phyloP scores from a whole-genome alignment of 1,140 invertebrate genomes.

The Solenopsis fugax region DNA sequence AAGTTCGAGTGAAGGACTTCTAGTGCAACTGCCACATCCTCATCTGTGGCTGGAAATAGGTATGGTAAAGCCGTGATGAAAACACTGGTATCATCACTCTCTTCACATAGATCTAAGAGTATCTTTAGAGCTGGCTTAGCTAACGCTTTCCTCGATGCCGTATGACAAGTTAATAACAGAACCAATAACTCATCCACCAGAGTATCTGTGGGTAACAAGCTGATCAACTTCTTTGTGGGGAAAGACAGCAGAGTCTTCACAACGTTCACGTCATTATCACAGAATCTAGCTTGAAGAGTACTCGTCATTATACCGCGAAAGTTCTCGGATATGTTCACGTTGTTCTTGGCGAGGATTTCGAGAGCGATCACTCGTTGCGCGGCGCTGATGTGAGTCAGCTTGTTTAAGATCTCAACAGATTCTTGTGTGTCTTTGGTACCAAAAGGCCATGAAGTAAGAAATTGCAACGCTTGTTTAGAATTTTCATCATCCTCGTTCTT shows the following conservation, averaged over 20 bases:
- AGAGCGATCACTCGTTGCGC: conserved; percentile 89
- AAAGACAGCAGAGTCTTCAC: conserved; percentile 78
- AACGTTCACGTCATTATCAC: conserved; percentile 80
- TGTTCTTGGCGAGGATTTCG: conserved; percentile 72
- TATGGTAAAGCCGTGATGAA: conserved; percentile 88
- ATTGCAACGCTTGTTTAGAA: conserved; percentile 74
- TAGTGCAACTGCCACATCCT: conserved; percentile 85
- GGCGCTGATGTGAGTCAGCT: conserved; percentile 89
- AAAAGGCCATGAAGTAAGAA: conserved; percentile 81
- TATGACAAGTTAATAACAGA: conserved; percentile 81
- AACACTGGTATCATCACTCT: conserved; percentile 79
- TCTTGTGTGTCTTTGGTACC: conserved; percentile 80
- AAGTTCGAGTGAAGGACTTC: conserved; percentile 86
- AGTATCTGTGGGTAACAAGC: conserved; percentile 75
- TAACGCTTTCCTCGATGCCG: conserved; percentile 68
- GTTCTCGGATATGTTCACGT: conserved; percentile 75
- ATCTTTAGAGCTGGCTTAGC: conserved; percentile 81
- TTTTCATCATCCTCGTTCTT: conserved; percentile 64
- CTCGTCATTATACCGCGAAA: conserved; percentile 78
- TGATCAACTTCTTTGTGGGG: conserved; percentile 76
- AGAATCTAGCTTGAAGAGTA: conserved; percentile 80
- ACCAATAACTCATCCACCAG: conserved; percentile 81
- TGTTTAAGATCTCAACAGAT: conserved; percentile 88
- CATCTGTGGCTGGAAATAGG: conserved; percentile 87
- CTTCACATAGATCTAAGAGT: conserved; percentile 79